Evolutionary conservation across 35 echinoderm and acorn worm species (phyloP), one percentile per base, ranked within the genome.

Genomic region (Ophioderma brevispina): DNA sequence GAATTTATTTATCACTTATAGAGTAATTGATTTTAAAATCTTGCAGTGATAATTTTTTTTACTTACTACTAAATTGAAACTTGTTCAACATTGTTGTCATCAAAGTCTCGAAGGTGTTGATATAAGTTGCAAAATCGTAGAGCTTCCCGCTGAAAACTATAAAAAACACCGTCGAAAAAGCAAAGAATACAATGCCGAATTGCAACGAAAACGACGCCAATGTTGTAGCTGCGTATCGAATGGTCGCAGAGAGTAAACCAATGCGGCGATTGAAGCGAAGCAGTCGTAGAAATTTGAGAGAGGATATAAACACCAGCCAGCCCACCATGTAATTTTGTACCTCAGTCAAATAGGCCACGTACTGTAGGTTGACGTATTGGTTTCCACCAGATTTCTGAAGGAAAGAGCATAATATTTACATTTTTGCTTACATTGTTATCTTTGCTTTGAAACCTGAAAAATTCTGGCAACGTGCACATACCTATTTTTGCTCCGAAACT

Each of bases 261-360:
- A 99, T 95, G 4, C 97, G 94, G 19, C 91, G 87, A 76, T 99
- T 99, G 81, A 99, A 99, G 23, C 94, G 87, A 17, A 99, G 88
- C 23, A 99, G 84, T 56, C 93, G 92, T 15, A 99, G 91, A 41
- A 99, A 99, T 70, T 99, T 99, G 35, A 95, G 41, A 8, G 90
- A 92, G 37, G 86, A 82, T 15, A 99, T 82, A 76, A 95, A 99
- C 52, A 99, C 88, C 17, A 99, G 31, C 38, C 83, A 82, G 6
- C 93, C 97, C 28, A 98, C 56, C 64, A 98, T 82, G 79, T 95
- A 99, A 18, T 81, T 89, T 1, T 95, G 81, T 18, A 99, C 50
- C 33, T 95, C 97, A 25, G 95, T 99, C 97, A 90, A 93, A 82
- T 95, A 93, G 17, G 97, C 97, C 1, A 99, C 88, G 75, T 99